phyloP scores from a whole-genome alignment of 2,888 invertebrate genomes.

The Marasmarcha lunaedactyla region DNA sequence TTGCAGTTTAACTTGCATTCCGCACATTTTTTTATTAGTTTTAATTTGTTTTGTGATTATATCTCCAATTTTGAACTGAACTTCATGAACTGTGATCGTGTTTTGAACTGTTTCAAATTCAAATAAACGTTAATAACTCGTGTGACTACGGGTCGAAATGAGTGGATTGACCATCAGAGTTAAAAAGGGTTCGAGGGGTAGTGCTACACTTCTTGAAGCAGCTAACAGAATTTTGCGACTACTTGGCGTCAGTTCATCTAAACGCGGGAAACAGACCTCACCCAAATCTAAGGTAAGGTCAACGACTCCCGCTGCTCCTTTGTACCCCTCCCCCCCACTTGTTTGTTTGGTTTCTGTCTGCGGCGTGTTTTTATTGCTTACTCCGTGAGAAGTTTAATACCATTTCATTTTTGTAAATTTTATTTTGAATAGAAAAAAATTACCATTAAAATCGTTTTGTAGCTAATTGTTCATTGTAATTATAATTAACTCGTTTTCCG shows the following conservation, averaged over 20 bases:
- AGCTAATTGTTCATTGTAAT: no score
- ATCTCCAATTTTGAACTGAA: conserved; percentile 4
- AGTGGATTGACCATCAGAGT: conserved; percentile 68
- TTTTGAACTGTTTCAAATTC: conserved; percentile 46
- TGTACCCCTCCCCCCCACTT: conserved; percentile 22
- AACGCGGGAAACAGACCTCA: conserved; percentile 69
- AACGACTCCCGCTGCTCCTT: conserved; percentile 40
- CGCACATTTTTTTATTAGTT: conserved; percentile 21
- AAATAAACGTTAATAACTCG: conserved; percentile 45
- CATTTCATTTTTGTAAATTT: no score
- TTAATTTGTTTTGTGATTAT: conserved; percentile 15
- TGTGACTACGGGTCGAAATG: conserved; percentile 63
- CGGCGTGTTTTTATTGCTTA: conserved; percentile 3
- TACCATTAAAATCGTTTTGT: no score
- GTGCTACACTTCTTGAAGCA: conserved; percentile 66
- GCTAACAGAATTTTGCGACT: conserved; percentile 67
- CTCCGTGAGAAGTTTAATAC: background rate
- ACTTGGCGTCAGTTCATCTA: conserved; percentile 63
- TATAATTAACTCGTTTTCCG: no score
- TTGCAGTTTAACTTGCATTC: conserved; percentile 24
- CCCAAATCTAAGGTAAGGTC: conserved; percentile 67
- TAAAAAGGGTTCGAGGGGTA: conserved; percentile 68
- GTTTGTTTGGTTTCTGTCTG: conserved; percentile 23
- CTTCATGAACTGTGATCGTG: conserved; percentile 47
- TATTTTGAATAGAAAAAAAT: no score